Evolutionary conservation across 1,140 invertebrate species (phyloP).

Genomic region (Manduca sexta): DNA sequence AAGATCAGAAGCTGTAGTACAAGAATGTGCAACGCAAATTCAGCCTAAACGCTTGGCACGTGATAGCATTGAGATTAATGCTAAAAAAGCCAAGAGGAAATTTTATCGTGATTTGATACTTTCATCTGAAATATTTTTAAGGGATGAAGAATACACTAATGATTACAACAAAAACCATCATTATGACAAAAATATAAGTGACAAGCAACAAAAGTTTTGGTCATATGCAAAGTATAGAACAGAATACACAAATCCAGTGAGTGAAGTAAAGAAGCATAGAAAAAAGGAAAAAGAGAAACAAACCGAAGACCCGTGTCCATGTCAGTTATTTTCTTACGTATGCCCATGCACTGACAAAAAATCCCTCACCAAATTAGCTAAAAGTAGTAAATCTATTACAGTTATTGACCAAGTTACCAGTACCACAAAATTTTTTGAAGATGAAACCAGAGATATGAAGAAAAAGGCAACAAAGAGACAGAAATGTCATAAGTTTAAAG

Average conservation of each 20-base stretch:
- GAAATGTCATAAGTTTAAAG: conserved; percentile 11
- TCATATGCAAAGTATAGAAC: conserved; percentile 49
- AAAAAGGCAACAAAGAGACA: conserved; percentile 20
- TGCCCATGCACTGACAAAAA: conserved; percentile 49
- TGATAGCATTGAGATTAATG: conserved; percentile 25
- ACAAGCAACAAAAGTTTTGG: conserved; percentile 44
- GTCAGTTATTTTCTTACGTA: conserved; percentile 53
- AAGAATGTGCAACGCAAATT: conserved; percentile 43
- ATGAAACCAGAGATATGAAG: conserved; percentile 7
- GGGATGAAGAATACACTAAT: conserved; percentile 18
- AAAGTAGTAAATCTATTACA: conserved; percentile 35
- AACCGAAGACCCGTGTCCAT: conserved; percentile 47
- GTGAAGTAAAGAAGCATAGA: conserved; percentile 35
- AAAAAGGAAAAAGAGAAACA: conserved; percentile 35
- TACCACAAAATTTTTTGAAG: conserved; percentile 18
- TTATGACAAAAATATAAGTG: conserved; percentile 12
- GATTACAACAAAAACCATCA: conserved; percentile 15
- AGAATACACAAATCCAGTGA: conserved; percentile 34
- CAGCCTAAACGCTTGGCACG: conserved; percentile 25
- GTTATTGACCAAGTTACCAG: conserved; percentile 37
- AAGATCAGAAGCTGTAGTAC: conserved; percentile 35
- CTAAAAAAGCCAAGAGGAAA: conserved; percentile 28
- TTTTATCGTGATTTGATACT: conserved; percentile 17
- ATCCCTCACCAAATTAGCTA: conserved; percentile 39
- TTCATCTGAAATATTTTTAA: conserved; percentile 48